Evolutionary conservation across 2,888 invertebrate genomes (phyloP), one percentile per base, ranked within the genome.

Genomic region (Trichopria drosophilae): DNA sequence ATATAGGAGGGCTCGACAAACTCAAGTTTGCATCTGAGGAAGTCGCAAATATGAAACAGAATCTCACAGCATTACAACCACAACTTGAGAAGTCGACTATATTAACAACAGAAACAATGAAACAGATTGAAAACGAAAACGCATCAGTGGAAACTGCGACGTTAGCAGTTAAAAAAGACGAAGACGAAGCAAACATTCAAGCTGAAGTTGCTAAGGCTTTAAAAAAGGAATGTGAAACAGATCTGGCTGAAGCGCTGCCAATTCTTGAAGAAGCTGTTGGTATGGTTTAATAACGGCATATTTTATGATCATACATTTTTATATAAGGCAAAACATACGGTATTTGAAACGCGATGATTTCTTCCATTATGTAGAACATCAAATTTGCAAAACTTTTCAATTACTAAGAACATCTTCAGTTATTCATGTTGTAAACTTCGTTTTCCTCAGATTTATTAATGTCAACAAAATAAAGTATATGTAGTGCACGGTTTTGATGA

Each of bases 211-310:
- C 94, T 0, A 86, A 89, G 71, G 85, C 84, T 37, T 77, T 95
- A 20, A 93, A 93, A 76, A 81, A 81, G 59, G 96, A 96, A 72
- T 96, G 95, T 73, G 93, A 95, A 78, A 88, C 90, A 49, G 95
- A 96, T 76, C 80, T 97, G 64, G 93, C 94, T 1, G 82, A 88
- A 64, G 92, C 92, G 5, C 81, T 93, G 57, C 93, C 93, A 4
- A 86, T 90, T 66, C 79, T 93, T 49, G 88, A 90, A 75, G 86
- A 84, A 64, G 85, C 85, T 6, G 79, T 84, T 57, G 66, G 68
- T 68, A 57, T 18, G 15, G 16, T 35, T 29, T 24, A n/a, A n/a
- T n/a, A n/a, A n/a, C n/a, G n/a, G n/a, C n/a, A n/a, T n/a, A n/a
- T n/a, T n/a, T n/a, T n/a, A n/a, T n/a, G n/a, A n/a, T n/a, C n/a